Evolutionary conservation across 2,888 invertebrate genomes (phyloP).

Genomic region (Cheilosia grossa): DNA sequence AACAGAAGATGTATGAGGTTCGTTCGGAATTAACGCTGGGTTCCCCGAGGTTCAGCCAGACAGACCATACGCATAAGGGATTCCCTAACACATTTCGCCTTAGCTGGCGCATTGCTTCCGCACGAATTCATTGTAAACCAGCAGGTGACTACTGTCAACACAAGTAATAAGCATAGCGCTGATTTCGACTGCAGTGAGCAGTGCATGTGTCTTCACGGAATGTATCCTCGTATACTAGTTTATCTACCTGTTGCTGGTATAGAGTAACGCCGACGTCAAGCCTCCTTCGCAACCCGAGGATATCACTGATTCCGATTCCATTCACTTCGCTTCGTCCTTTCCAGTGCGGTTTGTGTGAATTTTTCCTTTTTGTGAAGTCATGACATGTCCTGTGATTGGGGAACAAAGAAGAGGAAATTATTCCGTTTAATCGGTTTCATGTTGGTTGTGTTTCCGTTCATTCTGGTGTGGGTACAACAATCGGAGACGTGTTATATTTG

Average conservation of each 20-base stretch:
- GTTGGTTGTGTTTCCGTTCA: conserved; percentile 66
- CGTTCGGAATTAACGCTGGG: conserved; percentile 11
- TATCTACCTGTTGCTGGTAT: conserved; percentile 45
- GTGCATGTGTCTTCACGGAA: conserved; percentile 8
- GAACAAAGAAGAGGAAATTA: conserved; percentile 68
- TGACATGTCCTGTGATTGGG: conserved; percentile 68
- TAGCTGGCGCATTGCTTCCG: conserved; percentile 48
- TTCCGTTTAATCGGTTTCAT: conserved; percentile 69
- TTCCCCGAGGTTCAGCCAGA: conserved; percentile 15
- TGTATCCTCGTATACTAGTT: not conserved
- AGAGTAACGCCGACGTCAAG: conserved; percentile 29
- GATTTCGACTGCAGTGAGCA: conserved; percentile 6
- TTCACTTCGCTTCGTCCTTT: conserved; percentile 38
- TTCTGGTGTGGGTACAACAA: conserved; percentile 45
- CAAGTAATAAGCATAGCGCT: conserved; percentile 22
- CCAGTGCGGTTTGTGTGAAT: conserved; percentile 46
- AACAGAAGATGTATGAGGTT: conserved; percentile 2
- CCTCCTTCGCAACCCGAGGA: not conserved
- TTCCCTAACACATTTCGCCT: conserved; percentile 20
- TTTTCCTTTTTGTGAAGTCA: conserved; percentile 56
- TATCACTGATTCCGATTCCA: conserved; percentile 1
- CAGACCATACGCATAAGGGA: not conserved
- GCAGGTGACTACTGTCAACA: conserved; percentile 46
- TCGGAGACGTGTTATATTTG: conserved; percentile 45
- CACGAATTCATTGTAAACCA: conserved; percentile 32